Base-by-base conservation (phyloP, 2,888 invertebrate genomes). In the Andrena flavipes region DNA sequence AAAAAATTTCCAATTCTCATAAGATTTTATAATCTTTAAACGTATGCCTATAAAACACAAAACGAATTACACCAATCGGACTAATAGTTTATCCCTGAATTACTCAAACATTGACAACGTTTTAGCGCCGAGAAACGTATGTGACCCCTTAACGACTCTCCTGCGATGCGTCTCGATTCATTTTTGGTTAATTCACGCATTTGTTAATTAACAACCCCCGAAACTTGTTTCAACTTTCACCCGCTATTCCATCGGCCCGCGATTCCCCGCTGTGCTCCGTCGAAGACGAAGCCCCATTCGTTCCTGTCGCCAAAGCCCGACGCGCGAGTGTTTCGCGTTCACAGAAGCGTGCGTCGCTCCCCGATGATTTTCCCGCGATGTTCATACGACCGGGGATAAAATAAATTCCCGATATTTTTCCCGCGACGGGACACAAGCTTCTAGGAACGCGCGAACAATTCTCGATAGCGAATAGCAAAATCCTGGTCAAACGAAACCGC, bases 171-270 rank as follows among this genome's bases (percentile, higher is more conserved):
- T 23, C 8, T 35, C 10, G 35, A 35, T 33, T 1, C 2, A 7
- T 16, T n/a, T 33, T 2, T 30, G 13, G 42, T 42, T 65, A 48
- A 74, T 59, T 74, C 67, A 1, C 13, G 48, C 67, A 48, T 48
- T 67, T 48, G 30, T 33, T 30, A 68, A 68, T 68, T 49, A 59
- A 26, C 54, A 4, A 20, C 10, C 10, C 3, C 10, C 35, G 48
- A 42, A 48, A 23, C 59, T 60, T 59, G 75, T 65, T 74, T 10
- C 35, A 74, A 76, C 64, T 59, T 59, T 49, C 26, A 35, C 75
- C 3, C 59, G 75, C 16, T 23, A 10, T 23, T 33, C 23, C 10
- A n/a, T 6, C 13, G 30, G 33, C 3, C 33, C 3, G 7, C 33
- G 20, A 7, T 33, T 20, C 29, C 16, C 2, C 48, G 35, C n/a